Base-by-base conservation (phyloP, 2,113 vertebrate species). In the Ageneiosus marmoratus region DNA sequence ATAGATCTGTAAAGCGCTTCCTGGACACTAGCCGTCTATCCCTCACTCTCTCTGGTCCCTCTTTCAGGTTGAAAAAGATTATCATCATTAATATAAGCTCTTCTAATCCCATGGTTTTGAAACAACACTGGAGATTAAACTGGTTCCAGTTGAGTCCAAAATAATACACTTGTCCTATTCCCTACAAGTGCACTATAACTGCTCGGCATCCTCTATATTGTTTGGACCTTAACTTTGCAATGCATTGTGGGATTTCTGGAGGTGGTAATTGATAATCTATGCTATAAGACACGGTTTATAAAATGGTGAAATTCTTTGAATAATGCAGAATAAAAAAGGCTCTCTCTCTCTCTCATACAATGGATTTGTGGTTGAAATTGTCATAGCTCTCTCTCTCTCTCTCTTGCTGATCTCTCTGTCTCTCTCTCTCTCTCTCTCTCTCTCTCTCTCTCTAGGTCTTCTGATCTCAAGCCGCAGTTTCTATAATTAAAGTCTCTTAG, bases 391-490 rank as follows among this genome's bases (percentile, higher is more conserved):
- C 27, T 70, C 0, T 84, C 4, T 83, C 24, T 51, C 5, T 32
- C 50, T 77, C 20, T 88, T 91, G 75, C 85, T 84, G 67, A 86
- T 65, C 89, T 85, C 83, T 53, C 37, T 80, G n/a, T 87, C n/a
- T n/a, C n/a, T n/a, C n/a, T n/a, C n/a, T n/a, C n/a, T n/a, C n/a
- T n/a, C n/a, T n/a, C 72, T 79, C 1, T 86, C 27, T 70, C 0
- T 84, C 4, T 83, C 24, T 51, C 5, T 32, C 50, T 77, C 20
- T 88, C 10, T 88, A 94, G 92, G 91, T 92, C 84, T 91, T 75
- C 85, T 84, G 67, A 86, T 65, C 89, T 85, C 83, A 75, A 86
- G 79, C 74, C 65, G 81, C 79, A 84, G 63, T 9, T 46, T 83
- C 88, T 80, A 72, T 88, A 91, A 91, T 87, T 85, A 56, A 86